Percentiles rank a stretch among this genome's conserved stretches.
These are phyloP conservation scores for Ischnura elegans DNA, from an alignment of 2,888 invertebrate genomes.

Conservation along the genomic window DNA sequence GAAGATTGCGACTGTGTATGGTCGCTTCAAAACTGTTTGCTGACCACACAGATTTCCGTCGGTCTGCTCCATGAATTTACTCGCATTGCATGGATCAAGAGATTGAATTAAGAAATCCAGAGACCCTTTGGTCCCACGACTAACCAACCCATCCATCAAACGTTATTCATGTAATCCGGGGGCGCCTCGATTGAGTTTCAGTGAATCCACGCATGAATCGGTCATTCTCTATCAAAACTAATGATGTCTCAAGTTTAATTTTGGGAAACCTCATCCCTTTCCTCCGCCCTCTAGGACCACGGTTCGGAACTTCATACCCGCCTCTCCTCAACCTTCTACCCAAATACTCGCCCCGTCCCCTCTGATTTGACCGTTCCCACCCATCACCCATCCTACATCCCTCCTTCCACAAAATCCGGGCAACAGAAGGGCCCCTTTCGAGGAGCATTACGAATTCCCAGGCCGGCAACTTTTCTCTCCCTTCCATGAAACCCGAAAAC, in stretches of 20 bases:
- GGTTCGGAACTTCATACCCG: too few species aligned
- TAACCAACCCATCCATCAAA: neutral
- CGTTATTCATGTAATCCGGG: neutral
- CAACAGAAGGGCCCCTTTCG: neutral
- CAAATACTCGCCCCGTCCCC: neutral
- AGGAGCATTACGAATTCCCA: neutral
- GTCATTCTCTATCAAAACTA: neutral
- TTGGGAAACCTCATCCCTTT: neutral
- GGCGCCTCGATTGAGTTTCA: neutral
- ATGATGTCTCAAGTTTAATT: constrained; percentile 26
- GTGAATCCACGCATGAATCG: neutral
- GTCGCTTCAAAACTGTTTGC: too few species aligned
- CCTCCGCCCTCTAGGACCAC: neutral
- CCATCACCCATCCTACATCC: neutral
- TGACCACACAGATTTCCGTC: neutral
- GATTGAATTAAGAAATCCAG: constrained; percentile 12
- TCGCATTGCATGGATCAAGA: neutral
- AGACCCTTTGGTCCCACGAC: neutral
- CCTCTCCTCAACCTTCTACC: too few species aligned
- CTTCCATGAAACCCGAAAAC: constrained; percentile 49
- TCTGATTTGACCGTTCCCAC: neutral
- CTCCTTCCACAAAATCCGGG: neutral
- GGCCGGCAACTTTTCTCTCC: neutral
- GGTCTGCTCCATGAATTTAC: neutral
- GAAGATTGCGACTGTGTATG: too few species aligned